Conservation (phyloP, 2,113 vertebrate genomes). For the Etia nguti region DNA sequence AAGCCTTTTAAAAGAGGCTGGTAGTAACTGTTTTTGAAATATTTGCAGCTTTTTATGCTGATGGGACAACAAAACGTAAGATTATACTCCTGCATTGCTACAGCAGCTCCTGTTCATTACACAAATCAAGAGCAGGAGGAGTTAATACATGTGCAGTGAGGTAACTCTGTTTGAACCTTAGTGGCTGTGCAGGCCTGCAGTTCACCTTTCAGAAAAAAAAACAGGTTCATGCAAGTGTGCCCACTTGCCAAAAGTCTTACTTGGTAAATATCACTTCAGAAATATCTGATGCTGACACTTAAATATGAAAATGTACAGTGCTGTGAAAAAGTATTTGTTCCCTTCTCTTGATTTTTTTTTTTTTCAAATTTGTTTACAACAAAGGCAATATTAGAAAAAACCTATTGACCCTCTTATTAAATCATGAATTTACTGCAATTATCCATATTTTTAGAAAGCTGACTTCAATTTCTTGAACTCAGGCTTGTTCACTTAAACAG, state of each 20-base stretch:
- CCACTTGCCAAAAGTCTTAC: not conserved
- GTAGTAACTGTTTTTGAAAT: not conserved
- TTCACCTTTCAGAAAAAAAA: conserved; percentile 42
- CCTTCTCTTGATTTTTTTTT: not conserved
- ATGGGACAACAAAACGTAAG: not conserved
- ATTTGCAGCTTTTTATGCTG: not conserved
- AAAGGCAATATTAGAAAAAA: not conserved
- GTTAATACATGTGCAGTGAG: conserved; percentile 20
- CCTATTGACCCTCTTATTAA: not conserved
- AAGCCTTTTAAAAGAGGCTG: not conserved
- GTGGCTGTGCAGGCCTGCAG: not conserved
- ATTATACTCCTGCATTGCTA: not conserved
- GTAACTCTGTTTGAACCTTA: conserved; percentile 34
- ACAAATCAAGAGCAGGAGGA: conserved; percentile 11
- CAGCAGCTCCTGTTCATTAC: conserved; percentile 9
- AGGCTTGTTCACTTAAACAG: not conserved
- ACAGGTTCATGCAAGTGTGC: conserved; percentile 12
- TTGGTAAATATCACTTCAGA: not conserved
- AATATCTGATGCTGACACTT: not conserved
- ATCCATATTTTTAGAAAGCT: not conserved
- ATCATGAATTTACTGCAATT: not conserved
- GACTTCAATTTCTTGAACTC: not conserved
- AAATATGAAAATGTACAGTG: not conserved
- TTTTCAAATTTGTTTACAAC: not conserved
- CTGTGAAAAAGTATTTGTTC: not conserved